Base-by-base conservation (phyloP, 2,888 invertebrate species). In the Serrognathus titanus region DNA sequence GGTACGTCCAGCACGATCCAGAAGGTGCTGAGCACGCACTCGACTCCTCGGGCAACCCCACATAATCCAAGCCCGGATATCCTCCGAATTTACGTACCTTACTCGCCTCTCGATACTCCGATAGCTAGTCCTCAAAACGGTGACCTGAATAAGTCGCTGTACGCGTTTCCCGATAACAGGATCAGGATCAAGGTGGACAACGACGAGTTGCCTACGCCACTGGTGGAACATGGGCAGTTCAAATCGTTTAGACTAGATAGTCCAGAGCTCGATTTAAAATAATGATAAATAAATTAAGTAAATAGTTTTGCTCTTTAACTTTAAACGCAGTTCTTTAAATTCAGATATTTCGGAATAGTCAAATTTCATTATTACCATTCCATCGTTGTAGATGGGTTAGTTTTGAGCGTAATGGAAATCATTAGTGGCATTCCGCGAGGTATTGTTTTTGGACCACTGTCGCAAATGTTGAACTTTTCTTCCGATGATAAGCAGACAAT, bases 41-140 rank as follows among this genome's bases (percentile, higher is more conserved):
- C 84, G 2, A 88, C 88, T 1, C 87, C 88, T 2, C 79, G 86
- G 31, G 85, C 85, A 31, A 86, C 85, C 0, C 86, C 87, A 4
- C 85, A 85, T 56, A 84, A 83, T 47, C 86, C 86, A 16, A 82
- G 81, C 67, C 88, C 88, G 46, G 90, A 90, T 74, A 84, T 90
- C 46, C 84, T 91, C 49, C 82, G 90, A 59, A 90, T 91, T 63
- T 90, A 89, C 75, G 90, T 91, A 52, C 89, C 90, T 1, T 90
- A 90, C 75, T 83, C 84, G n/a, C 84, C 84, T 9, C 71, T 83
- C 1, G 83, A 82, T 51, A 78, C 72, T 70, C 83, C 65, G 65
- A 79, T 71, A 69, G 79, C 75, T 69, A 82, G 64, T 74, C 80
- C 80, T 60, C 82, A 82, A 48, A 83, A 81, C 52, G 69, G 69